Evolutionary conservation across 1,140 invertebrate genomes (phyloP).

Genomic region (Cardiocondyla obscurior): DNA sequence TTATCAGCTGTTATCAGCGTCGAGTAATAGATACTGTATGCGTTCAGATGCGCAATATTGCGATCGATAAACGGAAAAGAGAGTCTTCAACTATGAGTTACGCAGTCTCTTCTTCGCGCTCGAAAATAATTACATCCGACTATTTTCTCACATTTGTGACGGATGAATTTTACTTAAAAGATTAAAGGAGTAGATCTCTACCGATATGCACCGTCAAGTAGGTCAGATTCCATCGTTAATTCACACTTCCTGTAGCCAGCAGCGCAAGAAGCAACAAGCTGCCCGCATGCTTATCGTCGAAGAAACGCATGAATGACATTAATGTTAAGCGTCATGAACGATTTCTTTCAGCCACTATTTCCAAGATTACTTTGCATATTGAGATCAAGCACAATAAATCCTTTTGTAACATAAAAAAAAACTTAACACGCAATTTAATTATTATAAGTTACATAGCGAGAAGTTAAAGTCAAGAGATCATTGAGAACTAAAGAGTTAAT

Average conservation of each 20-base stretch:
- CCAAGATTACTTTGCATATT: not conserved
- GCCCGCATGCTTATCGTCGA: not conserved
- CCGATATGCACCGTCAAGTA: conserved; percentile 39
- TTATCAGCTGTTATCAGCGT: too few species aligned
- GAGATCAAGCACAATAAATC: not conserved
- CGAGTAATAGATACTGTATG: too few species aligned
- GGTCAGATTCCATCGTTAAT: conserved; percentile 62
- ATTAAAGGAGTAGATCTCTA: conserved; percentile 29
- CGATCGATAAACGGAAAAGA: too few species aligned
- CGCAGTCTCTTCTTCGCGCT: not conserved
- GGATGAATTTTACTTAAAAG: conserved; percentile 3
- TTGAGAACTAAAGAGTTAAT: not conserved
- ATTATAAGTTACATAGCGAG: not conserved
- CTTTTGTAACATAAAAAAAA: not conserved
- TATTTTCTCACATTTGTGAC: not conserved
- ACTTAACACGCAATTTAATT: conserved; percentile 2
- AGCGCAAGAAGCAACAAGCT: conserved; percentile 44
- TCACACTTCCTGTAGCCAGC: conserved; percentile 55
- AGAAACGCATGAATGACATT: conserved; percentile 31
- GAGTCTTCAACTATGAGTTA: not conserved
- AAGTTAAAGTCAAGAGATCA: conserved; percentile 18
- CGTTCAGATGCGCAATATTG: too few species aligned
- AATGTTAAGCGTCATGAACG: not conserved
- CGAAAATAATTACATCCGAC: conserved; percentile 11
- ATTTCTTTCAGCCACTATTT: not conserved